Percentiles rank a stretch among this genome's conserved stretches.
These are phyloP conservation scores for Sceloporus undulatus DNA, from an alignment of 2,113 vertebrate species.

Conservation along the genomic window DNA sequence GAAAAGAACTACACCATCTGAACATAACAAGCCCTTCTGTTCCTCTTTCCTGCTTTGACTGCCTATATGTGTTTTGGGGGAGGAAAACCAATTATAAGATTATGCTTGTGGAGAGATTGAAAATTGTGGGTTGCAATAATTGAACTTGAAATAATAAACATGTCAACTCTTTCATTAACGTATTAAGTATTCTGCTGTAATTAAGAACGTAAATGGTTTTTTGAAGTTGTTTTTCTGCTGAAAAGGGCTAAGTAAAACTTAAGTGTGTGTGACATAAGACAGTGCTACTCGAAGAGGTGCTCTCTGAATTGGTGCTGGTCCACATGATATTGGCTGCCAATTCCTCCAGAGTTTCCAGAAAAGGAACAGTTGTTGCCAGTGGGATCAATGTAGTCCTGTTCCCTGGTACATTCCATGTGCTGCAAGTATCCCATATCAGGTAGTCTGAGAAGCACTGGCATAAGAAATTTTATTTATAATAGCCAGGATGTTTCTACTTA, in stretches of 20 bases:
- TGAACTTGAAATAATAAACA: slow-evolving; percentile 17
- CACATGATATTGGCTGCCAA: too few relatives aligned
- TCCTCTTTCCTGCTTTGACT: not conserved
- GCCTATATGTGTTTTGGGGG: slow-evolving; percentile 16
- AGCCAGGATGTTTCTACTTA: not conserved
- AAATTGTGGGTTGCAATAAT: slow-evolving; percentile 17
- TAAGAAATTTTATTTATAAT: not conserved
- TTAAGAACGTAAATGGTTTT: slow-evolving; percentile 3
- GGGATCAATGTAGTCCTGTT: too few relatives aligned
- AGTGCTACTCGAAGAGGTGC: too few relatives aligned
- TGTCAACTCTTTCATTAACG: slow-evolving; percentile 10
- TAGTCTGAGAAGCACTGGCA: not conserved
- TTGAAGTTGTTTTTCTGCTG: not conserved
- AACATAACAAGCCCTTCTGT: slow-evolving; percentile 9
- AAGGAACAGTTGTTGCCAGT: too few relatives aligned
- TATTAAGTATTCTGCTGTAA: slow-evolving; percentile 22
- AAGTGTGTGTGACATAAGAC: not conserved
- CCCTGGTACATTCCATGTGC: too few relatives aligned
- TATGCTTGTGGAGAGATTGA: slow-evolving; percentile 10
- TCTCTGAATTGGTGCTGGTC: too few relatives aligned
- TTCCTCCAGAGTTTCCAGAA: too few relatives aligned
- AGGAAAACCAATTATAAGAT: slow-evolving; percentile 13
- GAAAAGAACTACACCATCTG: not conserved
- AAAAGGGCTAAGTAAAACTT: not conserved
- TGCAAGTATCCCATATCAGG: too few relatives aligned